phyloP scores from a whole-genome alignment of 2,797 vertebrate genomes.

The Hafferia zeledoni region DNA sequence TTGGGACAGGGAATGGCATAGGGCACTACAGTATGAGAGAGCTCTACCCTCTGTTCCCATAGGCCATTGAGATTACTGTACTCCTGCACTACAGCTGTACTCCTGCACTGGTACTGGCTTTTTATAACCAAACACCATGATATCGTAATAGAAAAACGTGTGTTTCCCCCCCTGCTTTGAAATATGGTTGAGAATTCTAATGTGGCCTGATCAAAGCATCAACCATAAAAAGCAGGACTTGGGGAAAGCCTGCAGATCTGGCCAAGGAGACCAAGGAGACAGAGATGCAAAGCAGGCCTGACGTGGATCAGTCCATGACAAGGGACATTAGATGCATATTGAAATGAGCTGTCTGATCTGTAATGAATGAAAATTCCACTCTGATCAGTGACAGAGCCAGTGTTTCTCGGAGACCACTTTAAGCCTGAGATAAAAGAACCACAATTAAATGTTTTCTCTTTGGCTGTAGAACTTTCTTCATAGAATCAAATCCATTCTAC shows the following conservation, averaged over 20 bases:
- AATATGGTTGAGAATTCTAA: neutral
- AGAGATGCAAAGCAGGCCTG: constrained; percentile 41
- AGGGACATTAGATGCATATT: constrained; percentile 28
- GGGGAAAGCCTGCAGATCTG: neutral
- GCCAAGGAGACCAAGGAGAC: neutral
- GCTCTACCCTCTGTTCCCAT: neutral
- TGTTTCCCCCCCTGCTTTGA: neutral
- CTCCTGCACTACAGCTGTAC: neutral
- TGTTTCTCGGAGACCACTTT: constrained; percentile 36
- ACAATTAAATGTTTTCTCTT: constrained; percentile 41
- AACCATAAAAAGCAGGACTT: neutral
- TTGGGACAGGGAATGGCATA: neutral
- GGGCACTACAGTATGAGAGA: neutral
- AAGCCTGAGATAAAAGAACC: constrained; percentile 34
- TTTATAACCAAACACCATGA: neutral
- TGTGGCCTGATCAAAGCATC: constrained; percentile 11
- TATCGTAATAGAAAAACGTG: neutral
- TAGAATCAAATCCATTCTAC: constrained; percentile 54
- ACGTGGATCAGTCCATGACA: constrained; percentile 34
- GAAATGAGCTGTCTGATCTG: constrained; percentile 41
- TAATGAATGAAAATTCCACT: constrained; percentile 54
- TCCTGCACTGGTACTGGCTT: neutral
- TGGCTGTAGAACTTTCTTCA: constrained; percentile 45
- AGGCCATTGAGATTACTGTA: neutral
- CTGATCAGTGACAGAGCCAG: constrained; percentile 28